phyloP scores from a whole-genome alignment of 1,140 invertebrate genomes.

The Apis florea region DNA sequence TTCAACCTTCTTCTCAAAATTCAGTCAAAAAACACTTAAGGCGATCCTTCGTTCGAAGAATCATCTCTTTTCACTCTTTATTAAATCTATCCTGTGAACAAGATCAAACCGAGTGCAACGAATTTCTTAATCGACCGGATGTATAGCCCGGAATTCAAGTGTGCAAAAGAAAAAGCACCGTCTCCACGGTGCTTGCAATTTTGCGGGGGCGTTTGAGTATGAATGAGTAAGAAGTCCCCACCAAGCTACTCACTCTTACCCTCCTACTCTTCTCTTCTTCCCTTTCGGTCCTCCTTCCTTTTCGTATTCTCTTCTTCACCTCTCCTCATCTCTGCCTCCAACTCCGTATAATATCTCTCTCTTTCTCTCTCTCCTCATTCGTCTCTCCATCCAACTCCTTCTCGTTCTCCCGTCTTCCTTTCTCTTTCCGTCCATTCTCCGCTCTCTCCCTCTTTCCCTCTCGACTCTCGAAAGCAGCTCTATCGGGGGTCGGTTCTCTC shows the following conservation, averaged over 20 bases:
- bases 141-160: constrained; percentile 40
- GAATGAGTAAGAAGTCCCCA: constrained; percentile 75
- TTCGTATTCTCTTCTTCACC: constrained; percentile 36
- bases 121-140: constrained; percentile 53
- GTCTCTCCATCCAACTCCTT: constrained; percentile 37
- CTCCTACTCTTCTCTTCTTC: constrained; percentile 39
- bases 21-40: background rate
- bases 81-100: background rate
- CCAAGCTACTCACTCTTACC: constrained; percentile 48
- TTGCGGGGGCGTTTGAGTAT: constrained; percentile 74
- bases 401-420: constrained; percentile 8
- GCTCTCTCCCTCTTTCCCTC: constrained; percentile 49
- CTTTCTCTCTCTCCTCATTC: constrained; percentile 20
- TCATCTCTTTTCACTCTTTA: background rate
- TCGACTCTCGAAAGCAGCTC: constrained; percentile 50
- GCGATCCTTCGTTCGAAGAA: background rate
- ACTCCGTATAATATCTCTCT: background rate
- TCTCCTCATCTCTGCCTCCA: background rate
- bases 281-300: constrained; percentile 50
- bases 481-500: constrained; percentile 68
- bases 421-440: background rate
- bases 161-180: constrained; percentile 24
- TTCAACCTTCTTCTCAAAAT: no score
- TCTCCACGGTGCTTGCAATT: constrained; percentile 57
- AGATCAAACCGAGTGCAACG: background rate